Base-by-base conservation (phyloP, 2,888 invertebrate genomes). In the Parochlus steinenii region DNA sequence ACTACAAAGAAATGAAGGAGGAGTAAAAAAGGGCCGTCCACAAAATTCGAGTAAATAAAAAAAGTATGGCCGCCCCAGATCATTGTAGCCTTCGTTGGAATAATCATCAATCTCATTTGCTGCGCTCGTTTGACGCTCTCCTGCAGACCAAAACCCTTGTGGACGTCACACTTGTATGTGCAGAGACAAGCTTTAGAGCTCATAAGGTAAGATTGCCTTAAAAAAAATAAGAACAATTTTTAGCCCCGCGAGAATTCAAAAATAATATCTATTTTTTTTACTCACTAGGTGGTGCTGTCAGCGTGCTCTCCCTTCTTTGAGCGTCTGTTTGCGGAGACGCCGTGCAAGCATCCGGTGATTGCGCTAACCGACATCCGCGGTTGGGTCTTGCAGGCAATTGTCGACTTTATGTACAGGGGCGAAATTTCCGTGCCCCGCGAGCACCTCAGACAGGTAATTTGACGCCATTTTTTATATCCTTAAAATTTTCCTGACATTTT, bases 61-160 rank as follows among this genome's bases (percentile, higher is more conserved):
- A n/a, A n/a, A n/a, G n/a, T n/a, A 57, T 59, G 49, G 53, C 61
- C 49, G 53, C 59, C 39, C 70, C 81, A 61, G 82, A 85, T 55
- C 85, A 86, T 60, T 89, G 86, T 63, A 86, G 85, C 55, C 69
- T 89, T 52, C 73, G 85, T 61, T 90, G 89, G 89, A 86, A 86
- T 67, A 87, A 87, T 65, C 89, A 89, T 65, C 85, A 83, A 57
- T 73, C 73, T 46, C 85, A 89, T 59, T 74, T 90, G 52, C 68
- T 87, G 46, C 71, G 79, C 49, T 79, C 87, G 33, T 87, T 90
- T 62, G 87, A 86, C 52, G 76, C 79, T n/a, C 68, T 89, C 41
- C 67, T 87, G 42, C 81, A 85, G 52, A 79, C 79, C 15, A 86
- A 86, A 62, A 74, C 78, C 6, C 70, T 87, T 37, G 87, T 87